These are phyloP conservation scores for Ornithorhynchus anatinus DNA, from an alignment of 2,113 vertebrate genomes.

Conservation along the genomic window DNA sequence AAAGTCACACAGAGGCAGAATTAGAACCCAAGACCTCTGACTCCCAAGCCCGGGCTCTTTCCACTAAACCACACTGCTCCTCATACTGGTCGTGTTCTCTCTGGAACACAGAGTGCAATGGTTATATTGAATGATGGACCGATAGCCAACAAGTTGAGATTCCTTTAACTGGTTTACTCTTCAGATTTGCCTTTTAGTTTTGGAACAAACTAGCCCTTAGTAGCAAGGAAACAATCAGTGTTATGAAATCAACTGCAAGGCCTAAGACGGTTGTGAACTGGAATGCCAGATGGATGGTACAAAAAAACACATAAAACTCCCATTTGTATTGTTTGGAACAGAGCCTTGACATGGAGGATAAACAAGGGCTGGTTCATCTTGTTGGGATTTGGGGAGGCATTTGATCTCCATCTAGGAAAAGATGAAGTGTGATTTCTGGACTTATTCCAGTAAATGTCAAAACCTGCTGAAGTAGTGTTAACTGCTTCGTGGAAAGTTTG, in stretches of 20 bases:
- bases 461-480: conserved; percentile 58
- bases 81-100: too few species aligned
- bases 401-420: conserved; percentile 51
- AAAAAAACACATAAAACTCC: conserved; percentile 26
- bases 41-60: too few species aligned
- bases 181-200: conserved; percentile 17
- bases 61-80: too few species aligned
- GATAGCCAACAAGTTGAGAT: too few species aligned
- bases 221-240: too few species aligned
- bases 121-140: too few species aligned
- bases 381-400: conserved; percentile 39
- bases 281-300: background rate
- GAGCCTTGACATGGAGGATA: conserved; percentile 42
- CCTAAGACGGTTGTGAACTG: background rate
- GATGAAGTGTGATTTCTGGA: conserved; percentile 66
- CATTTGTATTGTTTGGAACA: conserved; percentile 53
- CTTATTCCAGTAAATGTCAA: conserved; percentile 44
- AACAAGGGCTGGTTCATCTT: conserved; percentile 34
- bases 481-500: conserved; percentile 62
- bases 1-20: too few species aligned
- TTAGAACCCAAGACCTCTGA: too few species aligned
- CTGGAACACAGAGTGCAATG: too few species aligned
- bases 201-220: too few species aligned
- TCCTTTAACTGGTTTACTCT: background rate
- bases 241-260: too few species aligned